Percentiles rank a stretch among this genome's conserved stretches.
phyloP scores from a whole-genome alignment of 2,113 vertebrate species.

The Actenoides lindsayi region DNA sequence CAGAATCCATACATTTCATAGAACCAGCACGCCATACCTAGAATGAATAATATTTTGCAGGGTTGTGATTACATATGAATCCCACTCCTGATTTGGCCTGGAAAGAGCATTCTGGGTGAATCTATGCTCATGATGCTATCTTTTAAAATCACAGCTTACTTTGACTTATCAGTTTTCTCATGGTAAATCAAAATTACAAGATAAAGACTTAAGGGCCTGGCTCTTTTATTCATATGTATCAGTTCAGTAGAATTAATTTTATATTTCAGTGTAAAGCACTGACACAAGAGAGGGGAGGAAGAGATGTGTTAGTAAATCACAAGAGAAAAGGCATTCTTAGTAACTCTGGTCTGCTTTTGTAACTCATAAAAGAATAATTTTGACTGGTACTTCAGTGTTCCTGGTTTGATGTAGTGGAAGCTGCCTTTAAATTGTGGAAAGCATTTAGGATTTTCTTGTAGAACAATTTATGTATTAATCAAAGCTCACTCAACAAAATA shows the following conservation, averaged over 20 bases:
- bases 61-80: not conserved
- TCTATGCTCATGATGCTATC: not conserved
- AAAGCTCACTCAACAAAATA: not conserved
- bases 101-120: not conserved
- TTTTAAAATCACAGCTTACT: not conserved
- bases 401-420: not conserved
- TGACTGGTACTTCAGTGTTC: not conserved
- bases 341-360: not conserved
- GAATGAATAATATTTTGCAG: not conserved
- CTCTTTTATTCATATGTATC: not conserved
- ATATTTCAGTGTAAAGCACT: not conserved
- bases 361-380: not conserved
- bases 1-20: not conserved
- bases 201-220: not conserved
- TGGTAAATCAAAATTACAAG: not conserved
- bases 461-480: not conserved
- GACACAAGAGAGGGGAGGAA: not conserved
- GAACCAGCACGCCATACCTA: not conserved
- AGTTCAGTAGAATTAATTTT: not conserved
- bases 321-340: not conserved
- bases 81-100: not conserved
- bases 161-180: not conserved
- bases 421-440: not conserved
- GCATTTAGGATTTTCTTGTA: not conserved
- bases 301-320: not conserved